Base-by-base conservation (phyloP, 1,140 invertebrate genomes). In the Kradibia gibbosae region DNA sequence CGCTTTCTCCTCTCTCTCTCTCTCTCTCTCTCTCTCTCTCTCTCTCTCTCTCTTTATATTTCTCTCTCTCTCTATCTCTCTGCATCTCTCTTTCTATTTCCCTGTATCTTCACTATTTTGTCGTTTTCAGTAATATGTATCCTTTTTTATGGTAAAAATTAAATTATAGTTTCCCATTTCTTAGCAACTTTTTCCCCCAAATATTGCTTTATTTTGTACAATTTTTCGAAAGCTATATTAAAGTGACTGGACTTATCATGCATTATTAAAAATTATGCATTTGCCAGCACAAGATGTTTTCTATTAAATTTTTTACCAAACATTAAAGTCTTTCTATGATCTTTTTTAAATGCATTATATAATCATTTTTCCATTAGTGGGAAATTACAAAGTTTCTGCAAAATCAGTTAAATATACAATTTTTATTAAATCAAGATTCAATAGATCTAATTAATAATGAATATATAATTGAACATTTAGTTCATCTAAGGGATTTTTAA, bases 111-210 rank as follows among this genome's bases (percentile, higher is more conserved):
- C 39, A 42, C 62, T 76, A 39, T 62, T 76, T 76, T 42, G 20
- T 42, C 55, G 62, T 22, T 34, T 62, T 25, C 60, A 45, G 28
- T 15, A 39, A 70, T 71, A 71, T 36, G 48, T 79, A 31, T 53
- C 57, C 39, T 70, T 73, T 73, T 80, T 80, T 50, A 48, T 74
- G 50, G 71, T 76, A 82, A 82, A 82, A 82, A 82, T 73, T 77
- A 77, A 82, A 82, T 82, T 82, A 82, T 73, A 48, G 74, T 82
- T 77, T 82, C 74, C 60, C 76, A 73, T 81, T 81, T 67, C 71
- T 74, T 55, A 48, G 17, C 42, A 50, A 50, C 20, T 73, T 25
- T 31, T 31, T 31, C 25, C 11, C 42, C 31, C 15, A 11, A 22
- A 11, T 11, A 3, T 22, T 20, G 50, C 67, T 72, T 72, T 70